Percentiles rank a stretch among this genome's conserved stretches.
phyloP scores from a whole-genome alignment of 2,888 invertebrate species.

The Eudemis profundana region DNA sequence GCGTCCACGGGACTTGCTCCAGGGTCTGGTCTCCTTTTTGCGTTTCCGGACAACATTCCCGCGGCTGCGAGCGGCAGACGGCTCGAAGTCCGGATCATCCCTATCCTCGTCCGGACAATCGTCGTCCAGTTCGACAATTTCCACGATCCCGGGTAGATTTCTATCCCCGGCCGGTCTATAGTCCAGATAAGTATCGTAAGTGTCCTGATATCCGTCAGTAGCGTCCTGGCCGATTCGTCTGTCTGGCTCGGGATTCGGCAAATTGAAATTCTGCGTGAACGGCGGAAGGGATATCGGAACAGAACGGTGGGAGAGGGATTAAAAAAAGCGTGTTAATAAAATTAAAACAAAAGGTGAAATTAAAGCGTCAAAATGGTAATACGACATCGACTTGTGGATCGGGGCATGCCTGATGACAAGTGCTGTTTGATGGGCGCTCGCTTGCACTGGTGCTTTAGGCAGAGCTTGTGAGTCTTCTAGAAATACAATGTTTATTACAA shows the following conservation, averaged over 20 bases:
- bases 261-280: conserved; percentile 81
- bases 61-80: conserved; percentile 72
- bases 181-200: conserved; percentile 69
- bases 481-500: background rate
- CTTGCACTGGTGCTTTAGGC: conserved; percentile 26
- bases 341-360: conserved; percentile 72
- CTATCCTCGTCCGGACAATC: conserved; percentile 57
- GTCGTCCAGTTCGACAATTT: conserved; percentile 72
- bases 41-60: conserved; percentile 74
- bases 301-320: conserved; percentile 72
- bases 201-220: conserved; percentile 66
- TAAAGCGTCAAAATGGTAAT: conserved; percentile 66
- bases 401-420: conserved; percentile 70
- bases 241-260: conserved; percentile 68
- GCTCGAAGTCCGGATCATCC: conserved; percentile 74
- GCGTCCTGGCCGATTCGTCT: conserved; percentile 60
- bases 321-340: conserved; percentile 86
- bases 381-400: conserved; percentile 54
- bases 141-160: conserved; percentile 67
- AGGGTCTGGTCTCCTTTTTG: conserved; percentile 66
- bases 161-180: conserved; percentile 60
- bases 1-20: conserved; percentile 76
- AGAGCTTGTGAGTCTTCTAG: conserved; percentile 6
- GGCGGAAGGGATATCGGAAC: conserved; percentile 70
- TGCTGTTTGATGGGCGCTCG: conserved; percentile 10